A percentile compares a stretch with the other conserved stretches of the same genome.
phyloP scores from a whole-genome alignment of 1,140 invertebrate species.

The Triops cancriformis region DNA sequence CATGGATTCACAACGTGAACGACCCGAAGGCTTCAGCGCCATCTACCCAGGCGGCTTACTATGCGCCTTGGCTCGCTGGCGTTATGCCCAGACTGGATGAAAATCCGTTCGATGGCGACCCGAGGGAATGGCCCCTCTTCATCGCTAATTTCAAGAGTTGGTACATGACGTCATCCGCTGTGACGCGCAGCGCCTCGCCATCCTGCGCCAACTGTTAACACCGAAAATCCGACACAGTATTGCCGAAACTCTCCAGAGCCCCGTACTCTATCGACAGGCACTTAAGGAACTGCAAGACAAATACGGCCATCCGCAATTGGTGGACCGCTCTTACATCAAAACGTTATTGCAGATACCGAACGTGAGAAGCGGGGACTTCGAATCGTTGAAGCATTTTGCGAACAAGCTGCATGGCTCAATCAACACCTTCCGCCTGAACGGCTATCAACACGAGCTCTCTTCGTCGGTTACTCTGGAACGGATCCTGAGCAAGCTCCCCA shows the following conservation, averaged over 20 bases:
- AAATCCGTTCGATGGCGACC: background rate
- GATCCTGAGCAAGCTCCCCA: background rate
- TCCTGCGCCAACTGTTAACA: slow-evolving; percentile 14
- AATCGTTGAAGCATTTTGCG: slow-evolving; percentile 7
- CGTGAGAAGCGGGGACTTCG: background rate
- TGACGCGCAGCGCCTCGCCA: slow-evolving; percentile 13
- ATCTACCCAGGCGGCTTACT: background rate
- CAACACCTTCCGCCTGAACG: background rate
- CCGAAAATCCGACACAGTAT: slow-evolving; percentile 15
- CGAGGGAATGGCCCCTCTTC: background rate
- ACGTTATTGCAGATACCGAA: background rate
- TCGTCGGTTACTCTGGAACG: slow-evolving; percentile 6
- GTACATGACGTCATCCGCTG: slow-evolving; percentile 15
- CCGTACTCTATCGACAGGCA: slow-evolving; percentile 1
- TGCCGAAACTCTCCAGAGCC: background rate
- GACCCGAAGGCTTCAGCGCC: background rate
- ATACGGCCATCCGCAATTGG: slow-evolving; percentile 12
- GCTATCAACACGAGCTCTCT: background rate
- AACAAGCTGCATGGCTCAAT: background rate
- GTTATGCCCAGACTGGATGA: no score
- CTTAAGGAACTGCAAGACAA: background rate
- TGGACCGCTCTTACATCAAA: background rate
- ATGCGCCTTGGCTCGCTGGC: no score
- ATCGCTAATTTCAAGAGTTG: no score
- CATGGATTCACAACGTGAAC: background rate